phyloP scores from a whole-genome alignment of 2,113 vertebrate species.

The Pachypanchax playfairii region DNA sequence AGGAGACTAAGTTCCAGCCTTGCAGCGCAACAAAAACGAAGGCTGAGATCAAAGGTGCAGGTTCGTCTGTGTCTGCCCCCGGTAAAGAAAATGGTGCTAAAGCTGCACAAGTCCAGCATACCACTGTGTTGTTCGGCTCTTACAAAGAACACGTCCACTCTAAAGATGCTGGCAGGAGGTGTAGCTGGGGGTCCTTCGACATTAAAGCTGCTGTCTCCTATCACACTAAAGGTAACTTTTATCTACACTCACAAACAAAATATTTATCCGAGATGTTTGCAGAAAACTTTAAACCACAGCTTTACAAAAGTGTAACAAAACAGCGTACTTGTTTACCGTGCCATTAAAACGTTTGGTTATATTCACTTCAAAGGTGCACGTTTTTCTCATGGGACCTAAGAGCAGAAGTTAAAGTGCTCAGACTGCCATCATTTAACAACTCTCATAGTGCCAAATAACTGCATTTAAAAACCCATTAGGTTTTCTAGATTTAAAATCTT shows the following conservation, averaged over 20 bases:
- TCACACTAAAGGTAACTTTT: slow-evolving; percentile 95
- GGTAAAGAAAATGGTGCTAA: slow-evolving; percentile 89
- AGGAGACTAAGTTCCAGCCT: slow-evolving; percentile 81
- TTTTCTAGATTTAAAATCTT: too few relatives aligned
- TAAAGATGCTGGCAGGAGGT: slow-evolving; percentile 89
- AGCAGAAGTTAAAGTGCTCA: too few relatives aligned
- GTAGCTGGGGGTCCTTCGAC: slow-evolving; percentile 92
- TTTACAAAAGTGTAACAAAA: too few relatives aligned
- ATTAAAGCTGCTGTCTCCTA: slow-evolving; percentile 95
- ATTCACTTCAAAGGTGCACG: neutral
- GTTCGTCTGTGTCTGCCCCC: slow-evolving; percentile 85
- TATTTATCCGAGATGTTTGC: neutral
- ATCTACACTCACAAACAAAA: neutral
- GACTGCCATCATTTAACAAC: too few relatives aligned
- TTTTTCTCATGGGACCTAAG: too few relatives aligned
- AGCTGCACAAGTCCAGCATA: slow-evolving; percentile 84
- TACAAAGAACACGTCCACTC: slow-evolving; percentile 89
- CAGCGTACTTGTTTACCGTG: neutral
- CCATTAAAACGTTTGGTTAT: neutral
- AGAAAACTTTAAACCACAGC: too few relatives aligned
- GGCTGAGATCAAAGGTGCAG: slow-evolving; percentile 82
- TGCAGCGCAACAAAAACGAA: slow-evolving; percentile 83
- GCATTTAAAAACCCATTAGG: too few relatives aligned
- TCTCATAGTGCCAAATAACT: too few relatives aligned
- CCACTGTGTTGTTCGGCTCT: slow-evolving; percentile 86